A percentile compares a stretch with the other conserved stretches of the same genome.
Evolutionary conservation across 2,797 vertebrate species (phyloP).

Genomic region (Ptychobarbus kaznakovi): DNA sequence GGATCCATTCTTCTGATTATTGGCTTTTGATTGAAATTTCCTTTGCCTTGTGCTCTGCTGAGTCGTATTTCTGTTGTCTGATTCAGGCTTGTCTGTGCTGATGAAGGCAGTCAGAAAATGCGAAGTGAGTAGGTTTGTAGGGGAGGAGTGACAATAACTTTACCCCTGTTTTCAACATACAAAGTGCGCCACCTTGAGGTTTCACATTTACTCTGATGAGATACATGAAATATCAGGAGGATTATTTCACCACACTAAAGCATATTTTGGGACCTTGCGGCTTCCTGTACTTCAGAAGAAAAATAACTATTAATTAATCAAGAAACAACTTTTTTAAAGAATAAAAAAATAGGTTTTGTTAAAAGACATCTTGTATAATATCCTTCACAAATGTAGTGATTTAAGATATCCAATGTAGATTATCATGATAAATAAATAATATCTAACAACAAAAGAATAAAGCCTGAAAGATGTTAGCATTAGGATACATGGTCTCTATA

Average conservation of each 20-base stretch:
- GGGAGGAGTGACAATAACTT: not conserved
- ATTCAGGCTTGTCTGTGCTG: not conserved
- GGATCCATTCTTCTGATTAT: conserved; percentile 66
- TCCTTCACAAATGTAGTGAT: too few relatives aligned
- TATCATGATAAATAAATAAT: too few relatives aligned
- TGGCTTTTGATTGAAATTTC: not conserved
- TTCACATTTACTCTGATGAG: not conserved
- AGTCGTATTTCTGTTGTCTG: not conserved
- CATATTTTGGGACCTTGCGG: too few relatives aligned
- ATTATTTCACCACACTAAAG: too few relatives aligned
- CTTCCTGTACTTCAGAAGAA: not conserved
- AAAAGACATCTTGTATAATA: too few relatives aligned
- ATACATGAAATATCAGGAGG: not conserved
- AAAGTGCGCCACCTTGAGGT: not conserved
- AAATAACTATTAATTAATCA: not conserved
- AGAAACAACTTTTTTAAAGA: too few relatives aligned
- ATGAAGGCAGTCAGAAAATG: not conserved
- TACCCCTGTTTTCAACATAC: not conserved
- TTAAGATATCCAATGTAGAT: too few relatives aligned
- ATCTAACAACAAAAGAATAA: too few relatives aligned
- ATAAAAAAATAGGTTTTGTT: too few relatives aligned
- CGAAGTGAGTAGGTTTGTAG: not conserved
- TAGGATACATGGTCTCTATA: not conserved
- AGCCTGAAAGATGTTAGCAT: too few relatives aligned
- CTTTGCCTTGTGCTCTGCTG: not conserved